These are phyloP conservation scores for Heterodera schachtii DNA, from an alignment of 1,140 invertebrate species.

Conservation along the genomic window DNA sequence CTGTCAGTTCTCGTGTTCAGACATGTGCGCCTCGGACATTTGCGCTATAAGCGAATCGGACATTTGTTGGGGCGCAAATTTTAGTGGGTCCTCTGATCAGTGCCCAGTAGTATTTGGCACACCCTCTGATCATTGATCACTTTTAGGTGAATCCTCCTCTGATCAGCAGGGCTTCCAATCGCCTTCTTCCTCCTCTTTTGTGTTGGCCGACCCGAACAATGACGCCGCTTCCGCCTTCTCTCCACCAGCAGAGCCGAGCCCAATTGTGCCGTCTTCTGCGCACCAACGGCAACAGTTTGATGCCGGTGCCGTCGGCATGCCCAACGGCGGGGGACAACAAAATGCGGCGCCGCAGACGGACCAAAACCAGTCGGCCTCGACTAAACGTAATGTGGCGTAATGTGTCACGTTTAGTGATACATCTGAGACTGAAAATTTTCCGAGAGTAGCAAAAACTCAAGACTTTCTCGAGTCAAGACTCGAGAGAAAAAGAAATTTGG, in stretches of 20 bases:
- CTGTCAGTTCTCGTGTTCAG: too few species aligned
- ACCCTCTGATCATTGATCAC: too few species aligned
- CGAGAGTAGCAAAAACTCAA: too few species aligned
- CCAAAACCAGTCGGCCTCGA: neutral
- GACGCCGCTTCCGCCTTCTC: slow-evolving; percentile 6
- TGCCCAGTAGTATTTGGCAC: too few species aligned
- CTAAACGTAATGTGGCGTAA: neutral
- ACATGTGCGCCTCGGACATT: too few species aligned
- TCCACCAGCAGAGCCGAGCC: slow-evolving; percentile 13
- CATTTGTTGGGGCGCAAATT: too few species aligned
- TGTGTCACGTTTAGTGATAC: too few species aligned
- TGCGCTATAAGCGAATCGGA: too few species aligned
- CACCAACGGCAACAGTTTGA: neutral
- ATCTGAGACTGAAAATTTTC: too few species aligned
- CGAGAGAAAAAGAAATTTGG: too few species aligned
- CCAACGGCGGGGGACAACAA: neutral
- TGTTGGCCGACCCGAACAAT: slow-evolving; percentile 20
- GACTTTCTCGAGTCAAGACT: too few species aligned
- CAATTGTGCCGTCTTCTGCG: neutral
- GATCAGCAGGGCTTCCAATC: neutral
- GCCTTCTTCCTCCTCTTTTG: slow-evolving; percentile 20
- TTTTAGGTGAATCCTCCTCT: neutral
- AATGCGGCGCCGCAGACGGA: neutral
- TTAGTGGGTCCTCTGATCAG: too few species aligned
- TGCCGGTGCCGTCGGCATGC: neutral